Conservation (phyloP, 2,797 vertebrate species). For the Pseudomugil gertrudae region DNA sequence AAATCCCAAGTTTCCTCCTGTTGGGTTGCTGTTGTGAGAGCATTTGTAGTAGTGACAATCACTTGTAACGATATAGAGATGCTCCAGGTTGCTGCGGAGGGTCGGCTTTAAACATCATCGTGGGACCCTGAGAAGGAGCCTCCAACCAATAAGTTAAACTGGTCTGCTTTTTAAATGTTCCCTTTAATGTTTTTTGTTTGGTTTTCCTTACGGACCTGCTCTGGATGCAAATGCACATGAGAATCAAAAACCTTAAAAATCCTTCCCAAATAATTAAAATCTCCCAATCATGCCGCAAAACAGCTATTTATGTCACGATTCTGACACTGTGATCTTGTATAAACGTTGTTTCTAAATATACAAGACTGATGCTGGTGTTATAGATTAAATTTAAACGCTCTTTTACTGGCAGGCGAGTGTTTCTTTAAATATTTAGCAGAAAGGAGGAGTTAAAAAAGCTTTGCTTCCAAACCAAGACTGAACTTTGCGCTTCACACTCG, state of each 20-base stretch:
- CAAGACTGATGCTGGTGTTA: background rate
- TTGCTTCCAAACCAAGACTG: background rate
- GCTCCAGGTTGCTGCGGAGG: too few relatives aligned
- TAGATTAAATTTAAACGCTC: background rate
- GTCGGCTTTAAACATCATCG: background rate
- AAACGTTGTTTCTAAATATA: background rate
- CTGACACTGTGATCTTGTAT: background rate
- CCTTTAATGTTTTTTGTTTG: background rate
- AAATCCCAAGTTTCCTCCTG: too few relatives aligned
- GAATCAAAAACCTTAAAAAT: background rate
- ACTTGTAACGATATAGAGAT: too few relatives aligned
- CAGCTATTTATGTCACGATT: background rate
- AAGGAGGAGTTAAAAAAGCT: slow-evolving; percentile 12
- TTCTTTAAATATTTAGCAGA: slow-evolving; percentile 29
- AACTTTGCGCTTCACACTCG: slow-evolving; percentile 42
- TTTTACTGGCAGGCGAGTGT: background rate
- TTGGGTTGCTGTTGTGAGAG: too few relatives aligned
- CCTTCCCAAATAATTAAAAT: background rate
- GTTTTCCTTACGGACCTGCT: background rate
- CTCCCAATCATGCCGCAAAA: background rate
- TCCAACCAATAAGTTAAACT: background rate
- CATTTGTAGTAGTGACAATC: too few relatives aligned
- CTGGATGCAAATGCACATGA: background rate
- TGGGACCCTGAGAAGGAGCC: too few relatives aligned
- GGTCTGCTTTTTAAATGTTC: background rate